Conservation (phyloP, 2,888 invertebrate genomes). For the Coenonympha arcania region DNA sequence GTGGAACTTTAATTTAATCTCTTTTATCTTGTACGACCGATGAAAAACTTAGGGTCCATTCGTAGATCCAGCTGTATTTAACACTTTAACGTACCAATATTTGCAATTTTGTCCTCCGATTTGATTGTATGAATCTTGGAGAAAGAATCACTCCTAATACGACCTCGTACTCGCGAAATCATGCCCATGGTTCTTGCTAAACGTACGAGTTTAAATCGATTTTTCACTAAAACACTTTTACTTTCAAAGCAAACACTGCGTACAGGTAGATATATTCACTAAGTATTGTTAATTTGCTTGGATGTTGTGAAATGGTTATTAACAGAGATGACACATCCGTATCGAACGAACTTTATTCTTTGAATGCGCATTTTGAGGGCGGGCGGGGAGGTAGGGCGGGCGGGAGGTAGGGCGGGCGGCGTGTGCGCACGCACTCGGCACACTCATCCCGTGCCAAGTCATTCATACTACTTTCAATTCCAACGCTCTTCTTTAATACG, state of each 20-base stretch:
- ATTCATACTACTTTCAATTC: conserved; percentile 29
- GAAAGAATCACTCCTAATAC: conserved; percentile 77
- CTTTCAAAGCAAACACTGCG: background rate
- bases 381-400: conserved; percentile 45
- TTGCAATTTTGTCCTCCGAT: conserved; percentile 80
- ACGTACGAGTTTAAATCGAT: background rate
- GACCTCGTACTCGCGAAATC: conserved; percentile 80
- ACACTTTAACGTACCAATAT: conserved; percentile 72
- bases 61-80: too few relatives aligned
- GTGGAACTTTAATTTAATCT: too few relatives aligned
- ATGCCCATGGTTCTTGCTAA: conserved; percentile 73
- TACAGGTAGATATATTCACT: background rate
- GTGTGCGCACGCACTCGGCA: conserved; percentile 32
- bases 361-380: conserved; percentile 63
- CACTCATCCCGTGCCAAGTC: conserved; percentile 26
- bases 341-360: conserved; percentile 45
- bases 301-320: conserved; percentile 3
- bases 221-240: conserved; percentile 7
- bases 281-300: background rate
- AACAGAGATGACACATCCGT: conserved; percentile 33
- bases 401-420: conserved; percentile 35
- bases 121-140: conserved; percentile 76
- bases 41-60: too few relatives aligned
- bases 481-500: conserved; percentile 31
- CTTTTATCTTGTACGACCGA: too few relatives aligned